Evolutionary conservation across 2,888 invertebrate species (phyloP).

Genomic region (Drosophila nr. medialis): DNA sequence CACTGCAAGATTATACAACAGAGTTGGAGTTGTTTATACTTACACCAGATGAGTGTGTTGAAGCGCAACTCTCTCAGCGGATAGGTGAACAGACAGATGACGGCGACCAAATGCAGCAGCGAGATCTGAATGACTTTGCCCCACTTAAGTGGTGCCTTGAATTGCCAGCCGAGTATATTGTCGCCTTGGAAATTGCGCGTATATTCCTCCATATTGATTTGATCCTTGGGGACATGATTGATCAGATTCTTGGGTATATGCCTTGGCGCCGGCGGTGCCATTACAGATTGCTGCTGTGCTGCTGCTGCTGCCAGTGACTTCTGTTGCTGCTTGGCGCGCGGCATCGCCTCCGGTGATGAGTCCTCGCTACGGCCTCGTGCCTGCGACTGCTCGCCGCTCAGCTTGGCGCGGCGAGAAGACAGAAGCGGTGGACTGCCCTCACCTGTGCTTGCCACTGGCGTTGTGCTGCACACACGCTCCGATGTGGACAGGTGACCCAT

Average conservation of each 20-base stretch:
- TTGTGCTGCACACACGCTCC: constrained; percentile 80
- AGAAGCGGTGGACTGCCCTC: constrained; percentile 61
- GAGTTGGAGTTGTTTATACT: constrained; percentile 82
- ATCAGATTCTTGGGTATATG: constrained; percentile 47
- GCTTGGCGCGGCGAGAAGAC: constrained; percentile 57
- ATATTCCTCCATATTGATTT: constrained; percentile 80
- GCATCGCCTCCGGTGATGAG: constrained; percentile 63
- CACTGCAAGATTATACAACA: not conserved
- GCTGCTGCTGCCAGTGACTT: constrained; percentile 34
- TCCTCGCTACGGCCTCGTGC: constrained; percentile 57
- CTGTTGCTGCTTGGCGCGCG: constrained; percentile 43
- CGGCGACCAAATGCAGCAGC: constrained; percentile 85
- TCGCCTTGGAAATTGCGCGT: constrained; percentile 80
- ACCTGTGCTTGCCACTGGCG: constrained; percentile 58
- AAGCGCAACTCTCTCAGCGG: constrained; percentile 81
- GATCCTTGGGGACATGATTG: constrained; percentile 67
- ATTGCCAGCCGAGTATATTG: constrained; percentile 84
- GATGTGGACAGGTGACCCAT: constrained; percentile 83
- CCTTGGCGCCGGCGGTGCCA: constrained; percentile 9
- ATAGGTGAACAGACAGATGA: constrained; percentile 83
- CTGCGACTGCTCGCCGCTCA: constrained; percentile 51
- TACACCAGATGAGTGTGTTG: constrained; percentile 87
- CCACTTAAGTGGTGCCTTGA: constrained; percentile 88
- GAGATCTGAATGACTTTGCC: constrained; percentile 86
- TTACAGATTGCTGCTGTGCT: constrained; percentile 3